Evolutionary conservation across 92 coral and sea anemone species (phyloP).

Genomic region (Chrysogorgia sp.): DNA sequence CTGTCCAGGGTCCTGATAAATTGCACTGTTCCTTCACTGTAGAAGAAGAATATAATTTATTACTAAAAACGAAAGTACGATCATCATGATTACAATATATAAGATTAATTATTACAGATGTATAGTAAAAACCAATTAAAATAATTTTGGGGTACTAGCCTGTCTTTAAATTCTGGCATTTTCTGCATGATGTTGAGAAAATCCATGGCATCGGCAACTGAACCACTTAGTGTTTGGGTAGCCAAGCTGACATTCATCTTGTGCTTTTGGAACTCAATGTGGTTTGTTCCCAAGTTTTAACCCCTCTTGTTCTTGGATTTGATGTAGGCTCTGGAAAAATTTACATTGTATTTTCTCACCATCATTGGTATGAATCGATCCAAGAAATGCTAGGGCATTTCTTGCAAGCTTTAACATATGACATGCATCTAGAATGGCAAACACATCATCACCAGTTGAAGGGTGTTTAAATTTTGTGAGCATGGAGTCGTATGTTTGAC

Average conservation of each 20-base stretch:
- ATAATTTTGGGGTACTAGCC: no score
- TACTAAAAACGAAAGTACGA: no score
- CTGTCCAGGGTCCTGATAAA: constrained; percentile 6
- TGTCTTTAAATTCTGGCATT: background rate
- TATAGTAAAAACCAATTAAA: no score
- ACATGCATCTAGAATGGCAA: no score
- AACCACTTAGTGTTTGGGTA: constrained; percentile 21
- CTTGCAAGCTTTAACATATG: no score
- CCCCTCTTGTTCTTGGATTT: constrained; percentile 18
- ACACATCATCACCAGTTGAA: no score
- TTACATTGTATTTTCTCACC: constrained; percentile 11
- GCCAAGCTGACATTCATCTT: constrained; percentile 32
- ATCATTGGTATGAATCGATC: background rate
- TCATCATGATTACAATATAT: no score
- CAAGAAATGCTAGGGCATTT: no score
- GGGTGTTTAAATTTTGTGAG: no score
- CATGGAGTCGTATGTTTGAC: background rate
- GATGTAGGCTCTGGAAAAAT: constrained; percentile 9
- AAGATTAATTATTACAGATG: no score
- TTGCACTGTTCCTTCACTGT: background rate
- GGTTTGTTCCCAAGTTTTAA: constrained; percentile 8
- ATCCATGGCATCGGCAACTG: constrained; percentile 37
- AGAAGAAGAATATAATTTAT: no score
- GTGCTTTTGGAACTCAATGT: constrained; percentile 28
- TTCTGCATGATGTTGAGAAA: constrained; percentile 18